Percentiles rank a stretch among this genome's conserved stretches.
phyloP scores from a whole-genome alignment of 2,113 vertebrate genomes.

The Eubucco bourcierii region DNA sequence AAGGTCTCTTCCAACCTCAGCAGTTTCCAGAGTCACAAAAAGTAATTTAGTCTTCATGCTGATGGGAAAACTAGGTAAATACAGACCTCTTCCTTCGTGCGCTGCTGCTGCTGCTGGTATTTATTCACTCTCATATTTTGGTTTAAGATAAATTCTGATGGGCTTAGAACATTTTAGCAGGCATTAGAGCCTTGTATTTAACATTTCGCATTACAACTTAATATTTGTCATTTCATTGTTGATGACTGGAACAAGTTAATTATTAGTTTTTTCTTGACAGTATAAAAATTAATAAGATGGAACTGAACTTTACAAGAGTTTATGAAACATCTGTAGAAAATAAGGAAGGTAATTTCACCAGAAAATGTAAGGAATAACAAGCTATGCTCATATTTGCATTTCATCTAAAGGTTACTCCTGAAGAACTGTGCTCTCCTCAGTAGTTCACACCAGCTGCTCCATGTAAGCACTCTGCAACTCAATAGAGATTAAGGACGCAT shows the following conservation, averaged over 20 bases:
- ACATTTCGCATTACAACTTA: neutral
- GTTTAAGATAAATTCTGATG: neutral
- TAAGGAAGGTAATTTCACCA: neutral
- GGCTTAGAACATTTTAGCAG: neutral
- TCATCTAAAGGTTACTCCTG: neutral
- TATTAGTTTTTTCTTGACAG: neutral
- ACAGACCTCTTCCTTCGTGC: neutral
- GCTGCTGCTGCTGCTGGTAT: neutral
- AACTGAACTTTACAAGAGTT: neutral
- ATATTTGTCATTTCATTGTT: neutral
- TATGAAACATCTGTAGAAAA: neutral
- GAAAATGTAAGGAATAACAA: neutral
- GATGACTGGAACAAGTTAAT: neutral
- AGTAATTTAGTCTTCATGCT: neutral
- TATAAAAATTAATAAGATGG: fast-evolving
- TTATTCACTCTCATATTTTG: neutral
- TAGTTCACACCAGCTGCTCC: neutral
- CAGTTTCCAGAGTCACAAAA: neutral
- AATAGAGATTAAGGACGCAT: fast-evolving
- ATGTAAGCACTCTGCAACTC: neutral
- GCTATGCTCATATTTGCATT: neutral
- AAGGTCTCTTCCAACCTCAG: too few species aligned
- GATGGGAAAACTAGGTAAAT: neutral
- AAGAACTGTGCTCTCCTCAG: neutral
- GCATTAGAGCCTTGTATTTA: neutral